Percentiles rank a stretch among this genome's conserved stretches.
Evolutionary conservation across 2,797 vertebrate genomes (phyloP).

Genomic region (Morelia viridis): DNA sequence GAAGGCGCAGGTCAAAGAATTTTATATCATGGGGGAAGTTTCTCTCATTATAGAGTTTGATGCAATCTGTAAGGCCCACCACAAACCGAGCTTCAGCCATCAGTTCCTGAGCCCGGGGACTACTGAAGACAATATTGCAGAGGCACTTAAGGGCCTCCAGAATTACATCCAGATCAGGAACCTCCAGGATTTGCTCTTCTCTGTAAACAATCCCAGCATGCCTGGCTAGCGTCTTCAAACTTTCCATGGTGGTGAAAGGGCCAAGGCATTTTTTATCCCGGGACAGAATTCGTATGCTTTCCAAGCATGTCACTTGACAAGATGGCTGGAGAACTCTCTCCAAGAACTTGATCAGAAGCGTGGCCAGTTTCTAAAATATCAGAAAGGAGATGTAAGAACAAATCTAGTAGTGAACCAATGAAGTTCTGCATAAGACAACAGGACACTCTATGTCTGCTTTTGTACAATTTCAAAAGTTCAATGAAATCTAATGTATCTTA

Average conservation of each 20-base stretch:
- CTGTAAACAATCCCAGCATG: slow-evolving; percentile 76
- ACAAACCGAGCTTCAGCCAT: slow-evolving; percentile 79
- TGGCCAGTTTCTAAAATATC: slow-evolving; percentile 79
- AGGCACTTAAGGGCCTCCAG: slow-evolving; percentile 90
- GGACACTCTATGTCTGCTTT: neutral
- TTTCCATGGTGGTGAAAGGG: slow-evolving; percentile 76
- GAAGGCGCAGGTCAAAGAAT: slow-evolving; percentile 89
- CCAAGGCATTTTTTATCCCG: slow-evolving; percentile 83
- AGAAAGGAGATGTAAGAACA: neutral
- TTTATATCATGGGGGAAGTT: slow-evolving; percentile 82
- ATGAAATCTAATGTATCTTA: neutral
- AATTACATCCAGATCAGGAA: slow-evolving; percentile 82
- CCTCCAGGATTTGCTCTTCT: slow-evolving; percentile 65
- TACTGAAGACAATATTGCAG: slow-evolving; percentile 91
- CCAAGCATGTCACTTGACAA: slow-evolving; percentile 85
- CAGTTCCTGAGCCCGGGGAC: slow-evolving; percentile 78
- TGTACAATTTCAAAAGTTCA: neutral
- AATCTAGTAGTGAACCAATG: neutral
- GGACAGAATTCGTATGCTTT: slow-evolving; percentile 88
- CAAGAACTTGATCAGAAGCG: slow-evolving; percentile 82
- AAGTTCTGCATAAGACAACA: neutral
- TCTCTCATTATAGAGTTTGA: slow-evolving; percentile 79
- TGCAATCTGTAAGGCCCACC: slow-evolving; percentile 78
- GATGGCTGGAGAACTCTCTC: slow-evolving; percentile 83
- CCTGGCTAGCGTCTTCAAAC: slow-evolving; percentile 81